Conservation (phyloP, 2,113 vertebrate species). For the Podarcis cretensis region DNA sequence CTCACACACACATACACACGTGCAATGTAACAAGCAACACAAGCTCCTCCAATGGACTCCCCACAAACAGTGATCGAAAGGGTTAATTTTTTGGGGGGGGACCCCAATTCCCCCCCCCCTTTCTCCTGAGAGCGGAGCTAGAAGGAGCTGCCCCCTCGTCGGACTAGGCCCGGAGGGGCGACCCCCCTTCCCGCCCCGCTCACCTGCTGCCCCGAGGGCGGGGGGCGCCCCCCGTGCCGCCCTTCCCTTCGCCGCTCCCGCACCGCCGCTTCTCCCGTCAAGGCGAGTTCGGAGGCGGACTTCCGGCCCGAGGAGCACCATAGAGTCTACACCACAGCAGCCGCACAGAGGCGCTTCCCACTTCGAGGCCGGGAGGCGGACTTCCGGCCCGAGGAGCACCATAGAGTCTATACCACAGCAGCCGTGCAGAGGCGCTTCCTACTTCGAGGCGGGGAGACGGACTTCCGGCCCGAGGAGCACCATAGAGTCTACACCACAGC, state of each 20-base stretch:
- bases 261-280: neutral
- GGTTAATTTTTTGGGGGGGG: no score
- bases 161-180: neutral
- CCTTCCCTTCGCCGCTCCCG: neutral
- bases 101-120: no score
- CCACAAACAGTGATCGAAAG: no score
- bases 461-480: neutral
- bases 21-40: no score
- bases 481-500: neutral
- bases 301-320: neutral
- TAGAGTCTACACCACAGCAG: neutral
- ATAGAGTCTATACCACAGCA: no score
- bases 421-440: no score
- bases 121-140: neutral
- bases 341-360: neutral
- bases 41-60: no score
- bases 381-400: no score
- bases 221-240: rapidly evolving
- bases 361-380: no score
- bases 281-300: neutral
- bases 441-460: no score
- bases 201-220: no score
- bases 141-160: neutral
- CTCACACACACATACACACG: no score
- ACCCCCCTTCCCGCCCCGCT: neutral